Conservation (phyloP, 2,888 invertebrate genomes). For the Drosophila anomalata region DNA sequence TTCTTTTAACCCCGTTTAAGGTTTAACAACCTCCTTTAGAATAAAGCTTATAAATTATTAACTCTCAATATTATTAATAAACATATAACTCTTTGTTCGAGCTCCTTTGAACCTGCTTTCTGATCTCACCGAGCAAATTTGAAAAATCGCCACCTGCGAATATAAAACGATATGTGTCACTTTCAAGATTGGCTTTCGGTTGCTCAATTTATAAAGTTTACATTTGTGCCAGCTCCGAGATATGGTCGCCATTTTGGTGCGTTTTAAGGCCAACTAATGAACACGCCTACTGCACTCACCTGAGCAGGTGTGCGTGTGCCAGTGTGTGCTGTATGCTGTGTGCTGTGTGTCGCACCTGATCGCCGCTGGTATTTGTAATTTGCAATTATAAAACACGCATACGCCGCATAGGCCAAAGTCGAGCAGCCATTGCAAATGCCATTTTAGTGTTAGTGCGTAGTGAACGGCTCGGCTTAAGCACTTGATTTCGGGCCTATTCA, state of each 20-base stretch:
- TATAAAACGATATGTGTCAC: slow-evolving; percentile 36
- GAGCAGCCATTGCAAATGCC: slow-evolving; percentile 49
- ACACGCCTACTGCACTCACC: slow-evolving; percentile 67
- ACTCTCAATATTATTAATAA: background rate
- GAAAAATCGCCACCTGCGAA: slow-evolving; percentile 30
- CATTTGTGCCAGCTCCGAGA: slow-evolving; percentile 6
- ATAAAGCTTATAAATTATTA: background rate
- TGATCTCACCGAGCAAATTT: slow-evolving; percentile 33
- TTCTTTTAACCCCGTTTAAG: background rate
- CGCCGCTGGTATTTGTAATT: slow-evolving; percentile 55
- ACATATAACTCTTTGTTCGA: background rate
- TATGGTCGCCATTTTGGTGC: slow-evolving; percentile 70
- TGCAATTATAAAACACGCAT: slow-evolving; percentile 74
- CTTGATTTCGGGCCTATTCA: slow-evolving; percentile 40
- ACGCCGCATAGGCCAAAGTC: slow-evolving; percentile 65
- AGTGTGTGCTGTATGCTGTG: slow-evolving; percentile 10
- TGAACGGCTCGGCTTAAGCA: slow-evolving; percentile 67
- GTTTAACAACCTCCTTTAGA: background rate
- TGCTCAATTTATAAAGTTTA: slow-evolving; percentile 34
- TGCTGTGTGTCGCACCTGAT: slow-evolving; percentile 9
- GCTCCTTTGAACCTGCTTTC: slow-evolving; percentile 3
- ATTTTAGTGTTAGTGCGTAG: slow-evolving; percentile 48
- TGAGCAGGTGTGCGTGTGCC: slow-evolving; percentile 33
- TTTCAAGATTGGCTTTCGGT: slow-evolving; percentile 31
- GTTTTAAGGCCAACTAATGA: slow-evolving; percentile 63